A percentile compares a stretch with the other conserved stretches of the same genome.
phyloP scores from a whole-genome alignment of 2,888 invertebrate genomes.

The Pammene fasciana region DNA sequence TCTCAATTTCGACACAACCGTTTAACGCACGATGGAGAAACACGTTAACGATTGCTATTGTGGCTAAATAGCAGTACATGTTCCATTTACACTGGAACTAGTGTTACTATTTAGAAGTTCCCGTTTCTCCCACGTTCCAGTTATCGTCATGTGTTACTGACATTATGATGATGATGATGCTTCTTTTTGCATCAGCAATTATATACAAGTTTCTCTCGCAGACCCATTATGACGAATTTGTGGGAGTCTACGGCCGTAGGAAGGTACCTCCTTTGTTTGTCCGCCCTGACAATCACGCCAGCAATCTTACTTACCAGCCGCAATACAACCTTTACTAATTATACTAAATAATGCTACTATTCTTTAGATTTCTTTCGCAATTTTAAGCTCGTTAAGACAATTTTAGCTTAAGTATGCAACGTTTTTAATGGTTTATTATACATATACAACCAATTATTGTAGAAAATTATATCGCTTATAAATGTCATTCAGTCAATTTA shows the following conservation, averaged over 20 bases:
- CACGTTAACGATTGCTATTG: constrained; percentile 74
- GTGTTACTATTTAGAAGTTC: constrained; percentile 66
- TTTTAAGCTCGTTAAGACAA: neutral
- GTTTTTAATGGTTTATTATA: neutral
- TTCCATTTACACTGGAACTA: constrained; percentile 69
- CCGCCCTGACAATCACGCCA: constrained; percentile 67
- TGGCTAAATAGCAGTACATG: constrained; percentile 65
- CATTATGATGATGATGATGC: constrained; percentile 70
- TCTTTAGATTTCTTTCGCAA: neutral
- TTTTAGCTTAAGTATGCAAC: neutral
- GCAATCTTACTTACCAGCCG: constrained; percentile 59
- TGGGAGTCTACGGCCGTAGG: constrained; percentile 66
- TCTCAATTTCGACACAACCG: constrained; percentile 80
- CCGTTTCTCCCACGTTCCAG: constrained; percentile 82
- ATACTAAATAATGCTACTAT: constrained; percentile 26
- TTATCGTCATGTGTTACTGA: constrained; percentile 76
- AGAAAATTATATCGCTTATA: neutral
- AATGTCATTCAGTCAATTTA: too few species aligned
- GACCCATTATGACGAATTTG: constrained; percentile 76
- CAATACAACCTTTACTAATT: constrained; percentile 30
- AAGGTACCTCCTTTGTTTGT: constrained; percentile 71
- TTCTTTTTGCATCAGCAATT: constrained; percentile 80
- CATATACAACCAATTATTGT: neutral
- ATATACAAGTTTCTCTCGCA: constrained; percentile 78
- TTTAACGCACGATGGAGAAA: constrained; percentile 77